Evolutionary conservation across 2,888 invertebrate species (phyloP), one percentile per base, ranked within the genome.

Genomic region (Lamproptera curius): DNA sequence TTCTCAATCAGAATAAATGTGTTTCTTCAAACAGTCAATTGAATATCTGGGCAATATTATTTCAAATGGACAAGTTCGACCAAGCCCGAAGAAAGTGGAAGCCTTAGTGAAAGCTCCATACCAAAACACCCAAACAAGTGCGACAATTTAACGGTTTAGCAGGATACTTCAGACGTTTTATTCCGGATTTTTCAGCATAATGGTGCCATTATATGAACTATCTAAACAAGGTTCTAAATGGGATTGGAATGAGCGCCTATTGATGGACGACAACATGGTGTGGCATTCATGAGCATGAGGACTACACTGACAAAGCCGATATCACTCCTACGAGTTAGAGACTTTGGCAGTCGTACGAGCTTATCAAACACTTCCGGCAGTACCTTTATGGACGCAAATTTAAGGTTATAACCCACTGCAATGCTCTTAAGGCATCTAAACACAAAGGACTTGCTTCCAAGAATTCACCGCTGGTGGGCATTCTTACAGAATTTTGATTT

Each of bases 381-480:
- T 64, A 51, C 35, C 39, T 63, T 0, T 55, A 58, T 11, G 58
- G 56, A 1, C 44, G 51, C 8, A 37, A 42, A 13, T 58, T 61
- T 28, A 52, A 42, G 31, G 39, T 58, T 4, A 38, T 59, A 9
- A 57, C 60, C 2, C 54, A 66, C 23, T 67, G 63, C 34, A 65
- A 65, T 16, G 57, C 61, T 0, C 35, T 65, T 0, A 63, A 61
- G 42, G 59, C 65, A 0, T 62, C 63, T 0, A 52, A 55, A 17
- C 53, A 57, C 13, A 62, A 65, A 47, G 46, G 63, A 65, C 9
- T 31, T 67, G 0, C 14, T 59, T 0, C 63, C 65, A 1, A 37
- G 63, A 0, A 46, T 68, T 1, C 59, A 62, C 36, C 26, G 64
- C 5, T 65, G 67, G 64, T 67, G 64, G 62, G 52, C 61, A 0